These are phyloP conservation scores for Trachymyrmex septentrionalis DNA, from an alignment of 1,140 invertebrate genomes.

Conservation along the genomic window DNA sequence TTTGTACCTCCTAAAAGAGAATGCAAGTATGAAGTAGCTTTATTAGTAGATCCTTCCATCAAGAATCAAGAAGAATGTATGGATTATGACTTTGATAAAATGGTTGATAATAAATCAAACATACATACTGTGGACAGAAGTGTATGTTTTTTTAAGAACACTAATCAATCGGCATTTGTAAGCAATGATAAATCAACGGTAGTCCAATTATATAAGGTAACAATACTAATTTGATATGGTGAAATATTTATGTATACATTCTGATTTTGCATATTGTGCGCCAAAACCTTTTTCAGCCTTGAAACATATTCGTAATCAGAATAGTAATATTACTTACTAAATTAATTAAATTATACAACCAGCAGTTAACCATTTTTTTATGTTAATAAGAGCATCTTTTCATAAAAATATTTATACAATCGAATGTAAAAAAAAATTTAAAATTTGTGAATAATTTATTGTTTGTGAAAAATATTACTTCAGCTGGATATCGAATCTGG, in stretches of 20 bases:
- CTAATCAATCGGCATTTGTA: background rate
- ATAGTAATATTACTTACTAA: background rate
- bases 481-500: too few relatives aligned
- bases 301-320: too few relatives aligned
- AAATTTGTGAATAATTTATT: too few relatives aligned
- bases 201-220: slow-evolving; percentile 13
- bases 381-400: background rate
- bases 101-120: background rate
- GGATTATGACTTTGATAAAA: background rate
- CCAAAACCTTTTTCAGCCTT: too few relatives aligned
- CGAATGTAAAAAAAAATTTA: too few relatives aligned
- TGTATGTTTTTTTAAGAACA: background rate
- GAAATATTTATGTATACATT: background rate
- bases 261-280: background rate
- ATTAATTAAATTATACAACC: background rate
- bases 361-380: too few relatives aligned
- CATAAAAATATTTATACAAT: too few relatives aligned
- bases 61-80: slow-evolving; percentile 12
- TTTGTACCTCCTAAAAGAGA: slow-evolving; percentile 32
- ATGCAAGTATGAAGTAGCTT: background rate
- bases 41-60: slow-evolving; percentile 32
- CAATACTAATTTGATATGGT: background rate
- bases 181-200: background rate
- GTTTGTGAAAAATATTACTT: too few relatives aligned
- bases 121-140: background rate